Base-by-base conservation (phyloP, 1,140 invertebrate genomes). In the Hyposmocoma kahamanoa region DNA sequence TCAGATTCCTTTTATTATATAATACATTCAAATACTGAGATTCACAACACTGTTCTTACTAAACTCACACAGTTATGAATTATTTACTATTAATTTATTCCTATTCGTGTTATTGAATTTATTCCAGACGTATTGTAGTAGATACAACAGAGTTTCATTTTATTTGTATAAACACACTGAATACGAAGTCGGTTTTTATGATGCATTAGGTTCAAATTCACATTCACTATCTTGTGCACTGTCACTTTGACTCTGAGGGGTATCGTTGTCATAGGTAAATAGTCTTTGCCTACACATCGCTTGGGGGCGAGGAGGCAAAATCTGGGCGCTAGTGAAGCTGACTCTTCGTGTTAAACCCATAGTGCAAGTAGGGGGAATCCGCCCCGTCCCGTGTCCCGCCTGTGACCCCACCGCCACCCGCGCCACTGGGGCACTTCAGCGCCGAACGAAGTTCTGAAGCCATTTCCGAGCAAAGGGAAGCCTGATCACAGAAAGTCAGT, bases 391-490 rank as follows among this genome's bases (percentile, higher is more conserved):
- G 62, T 22, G 76, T 55, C 11, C 64, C 61, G 9, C 62, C 75
- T 47, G 54, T 53, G 53, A 52, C 51, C 43, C 61, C 53, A 17
- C 66, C 73, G 22, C 77, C 87, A 48, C 88, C 88, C 1, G 83
- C 87, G 19, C 89, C 85, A 26, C 88, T 89, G 20, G 88, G 88
- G 66, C 91, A 92, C 64, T 90, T 89, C 50, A 93, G 73, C 32
- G 90, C 91, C 56, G 91, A 91, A 56, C 90, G 89, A 54, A 93
- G 81, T 75, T 93, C 92, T 30, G 88, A 87, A 32, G 90, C 89
- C 90, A 91, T 91, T 80, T 92, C 90, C 48, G 89, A 88, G 82
- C 89, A 91, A 56, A 91, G 84, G 32, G 90, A 91, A 38, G 88
- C 88, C 90, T 92, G 87, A 53, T 50, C 53, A 64, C 48, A 70